phyloP scores from a whole-genome alignment of 2,888 invertebrate genomes.

The Hypolimnas misippus region DNA sequence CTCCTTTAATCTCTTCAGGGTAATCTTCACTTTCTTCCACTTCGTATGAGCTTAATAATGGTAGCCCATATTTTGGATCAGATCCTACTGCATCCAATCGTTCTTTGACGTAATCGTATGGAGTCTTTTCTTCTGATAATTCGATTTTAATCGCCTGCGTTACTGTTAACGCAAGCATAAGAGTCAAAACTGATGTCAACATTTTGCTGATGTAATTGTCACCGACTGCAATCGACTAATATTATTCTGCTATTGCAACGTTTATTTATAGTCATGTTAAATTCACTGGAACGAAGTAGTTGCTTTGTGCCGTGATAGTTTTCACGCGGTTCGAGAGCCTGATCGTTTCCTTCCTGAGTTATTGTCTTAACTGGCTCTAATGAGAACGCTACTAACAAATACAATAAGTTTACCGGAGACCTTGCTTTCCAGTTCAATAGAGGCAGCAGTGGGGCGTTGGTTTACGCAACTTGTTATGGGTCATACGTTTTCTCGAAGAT shows the following conservation, averaged over 20 bases:
- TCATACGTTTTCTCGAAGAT: slow-evolving; percentile 70
- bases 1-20: slow-evolving; percentile 75
- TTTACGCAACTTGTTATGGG: slow-evolving; percentile 73
- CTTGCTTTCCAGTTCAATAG: slow-evolving; percentile 83
- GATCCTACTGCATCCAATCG: slow-evolving; percentile 65
- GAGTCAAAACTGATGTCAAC: slow-evolving; percentile 61
- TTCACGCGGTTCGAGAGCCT: slow-evolving; percentile 65
- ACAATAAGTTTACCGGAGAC: slow-evolving; percentile 77
- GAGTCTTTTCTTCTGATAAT: slow-evolving; percentile 70
- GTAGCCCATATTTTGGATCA: slow-evolving; percentile 65
- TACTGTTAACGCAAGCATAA: slow-evolving; percentile 56
- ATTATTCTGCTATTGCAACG: slow-evolving; percentile 70
- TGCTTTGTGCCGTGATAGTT: slow-evolving; percentile 72
- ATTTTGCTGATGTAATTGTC: slow-evolving; percentile 66
- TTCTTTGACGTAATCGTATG: slow-evolving; percentile 76
- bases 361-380: slow-evolving; percentile 80
- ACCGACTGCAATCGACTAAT: slow-evolving; percentile 72
- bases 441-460: slow-evolving; percentile 69
- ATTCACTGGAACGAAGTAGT: slow-evolving; percentile 75
- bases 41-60: slow-evolving; percentile 80
- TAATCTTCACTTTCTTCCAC: slow-evolving; percentile 85
- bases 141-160: slow-evolving; percentile 61
- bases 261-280: slow-evolving; percentile 79
- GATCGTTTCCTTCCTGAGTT: slow-evolving; percentile 81
- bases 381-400: slow-evolving; percentile 73